Evolutionary conservation across 2,113 vertebrate species (phyloP), one percentile per base, ranked within the genome.

Genomic region (Atherinomorus stipes): DNA sequence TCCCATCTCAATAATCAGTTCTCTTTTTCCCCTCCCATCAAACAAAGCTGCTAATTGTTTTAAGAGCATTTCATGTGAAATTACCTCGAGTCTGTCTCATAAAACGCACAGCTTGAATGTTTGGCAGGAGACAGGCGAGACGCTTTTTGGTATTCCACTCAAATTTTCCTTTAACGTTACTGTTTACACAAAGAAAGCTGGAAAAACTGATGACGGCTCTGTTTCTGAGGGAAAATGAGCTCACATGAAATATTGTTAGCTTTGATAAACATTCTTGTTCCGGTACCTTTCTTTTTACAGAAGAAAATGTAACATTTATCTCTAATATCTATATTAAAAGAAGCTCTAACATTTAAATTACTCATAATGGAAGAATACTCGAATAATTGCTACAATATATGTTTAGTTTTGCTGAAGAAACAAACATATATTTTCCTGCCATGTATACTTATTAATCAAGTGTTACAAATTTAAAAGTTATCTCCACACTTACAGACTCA

Each of bases 31-130:
- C 37, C 80, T 82, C 71, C 87, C 85, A 85, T 90, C 87, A 91
- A 86, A 88, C 88, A 82, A 82, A 87, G 89, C 74, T n/a, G 64
- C 84, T 93, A 93, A 91, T 94, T 94, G 89, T 90, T 88, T 88
- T 85, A 80, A 90, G 78, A 74, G 80, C 64, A 64, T 85, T 88
- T 88, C 57, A 69, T 73, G 76, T 76, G 75, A 88, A 92, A 91
- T 92, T 89, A 91, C 85, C 83, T 86, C 44, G 52, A 82, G 75
- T 82, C 77, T 80, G 64, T 75, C 78, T 85, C 70, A 85, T 76
- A 84, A 92, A 80, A 79, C 56, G 69, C 83, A 62, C 80, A 59
- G 73, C 71, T 71, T 83, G 63, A 66, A 22, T 18, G 22, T 79
- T 71, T 78, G 73, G 50, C 74, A 74, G 51, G 45, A 78, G 64